Conservation (phyloP, 1,140 invertebrate species). For the Paramacrobiotus metropolitanus region DNA sequence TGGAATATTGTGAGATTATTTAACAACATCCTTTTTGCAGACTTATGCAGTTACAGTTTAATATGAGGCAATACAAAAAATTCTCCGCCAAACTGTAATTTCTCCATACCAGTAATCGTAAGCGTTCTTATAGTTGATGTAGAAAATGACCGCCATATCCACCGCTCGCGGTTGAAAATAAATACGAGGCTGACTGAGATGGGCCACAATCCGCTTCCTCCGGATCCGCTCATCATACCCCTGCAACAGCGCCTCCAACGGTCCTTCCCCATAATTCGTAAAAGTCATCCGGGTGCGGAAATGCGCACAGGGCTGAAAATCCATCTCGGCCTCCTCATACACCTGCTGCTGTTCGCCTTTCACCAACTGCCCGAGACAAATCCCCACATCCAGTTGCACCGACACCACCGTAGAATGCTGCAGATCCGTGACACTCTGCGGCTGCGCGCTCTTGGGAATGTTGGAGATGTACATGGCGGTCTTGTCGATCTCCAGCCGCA, state of each 20-base stretch:
- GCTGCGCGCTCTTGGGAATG: conserved; percentile 3
- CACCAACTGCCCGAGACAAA: conserved; percentile 76
- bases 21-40: no score
- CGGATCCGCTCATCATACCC: not conserved
- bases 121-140: conserved; percentile 94
- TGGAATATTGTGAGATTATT: no score
- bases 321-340: conserved; percentile 85
- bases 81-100: no score
- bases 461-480: conserved; percentile 27
- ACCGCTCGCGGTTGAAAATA: conserved; percentile 86
- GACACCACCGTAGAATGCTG: not conserved
- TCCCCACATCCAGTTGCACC: conserved; percentile 61
- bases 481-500: conserved; percentile 66
- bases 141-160: conserved; percentile 65
- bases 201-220: not conserved
- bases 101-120: conserved; percentile 98
- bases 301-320: conserved; percentile 88
- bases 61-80: no score
- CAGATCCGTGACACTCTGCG: not conserved
- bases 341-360: conserved; percentile 27
- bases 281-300: conserved; percentile 70
- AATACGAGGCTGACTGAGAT: conserved; percentile 59
- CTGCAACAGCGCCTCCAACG: not conserved
- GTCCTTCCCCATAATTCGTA: conserved; percentile 18
- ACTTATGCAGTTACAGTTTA: no score